Evolutionary conservation across 2,113 vertebrate species (phyloP).

Genomic region (Potamarius usumacintae): DNA sequence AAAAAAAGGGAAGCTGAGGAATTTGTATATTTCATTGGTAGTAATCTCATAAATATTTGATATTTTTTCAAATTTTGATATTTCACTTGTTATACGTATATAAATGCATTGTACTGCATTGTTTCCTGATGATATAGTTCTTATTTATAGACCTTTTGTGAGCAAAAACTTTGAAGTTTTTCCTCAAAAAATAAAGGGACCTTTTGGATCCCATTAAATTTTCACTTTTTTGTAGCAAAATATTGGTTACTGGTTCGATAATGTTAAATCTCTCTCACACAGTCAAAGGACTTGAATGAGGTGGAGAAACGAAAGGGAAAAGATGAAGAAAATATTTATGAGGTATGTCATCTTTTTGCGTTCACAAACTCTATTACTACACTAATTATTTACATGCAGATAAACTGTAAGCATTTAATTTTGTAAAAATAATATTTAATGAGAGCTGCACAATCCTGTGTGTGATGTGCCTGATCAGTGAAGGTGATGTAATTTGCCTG

Average conservation of each 20-base stretch:
- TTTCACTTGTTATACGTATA: not conserved
- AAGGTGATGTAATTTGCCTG: not conserved
- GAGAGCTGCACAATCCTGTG: not conserved
- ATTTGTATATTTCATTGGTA: not conserved
- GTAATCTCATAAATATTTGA: not conserved
- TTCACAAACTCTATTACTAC: too few relatives aligned
- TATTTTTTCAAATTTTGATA: not conserved
- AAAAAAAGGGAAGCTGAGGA: not conserved
- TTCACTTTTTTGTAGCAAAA: not conserved
- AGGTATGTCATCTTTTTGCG: conserved; percentile 60
- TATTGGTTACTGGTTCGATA: not conserved
- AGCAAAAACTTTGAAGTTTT: not conserved
- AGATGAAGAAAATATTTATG: conserved; percentile 77
- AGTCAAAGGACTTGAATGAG: conserved; percentile 62
- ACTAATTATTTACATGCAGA: not conserved
- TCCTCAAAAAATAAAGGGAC: not conserved
- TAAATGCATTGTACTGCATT: not conserved
- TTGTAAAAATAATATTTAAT: not conserved
- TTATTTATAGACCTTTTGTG: not conserved
- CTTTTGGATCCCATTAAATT: not conserved
- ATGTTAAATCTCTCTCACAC: conserved; percentile 12
- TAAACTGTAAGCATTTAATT: not conserved
- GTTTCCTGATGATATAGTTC: not conserved
- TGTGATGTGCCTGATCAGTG: not conserved
- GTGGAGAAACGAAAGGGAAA: conserved; percentile 61